Evolutionary conservation across 2,797 vertebrate genomes (phyloP).

Genomic region (Hydrophis major): DNA sequence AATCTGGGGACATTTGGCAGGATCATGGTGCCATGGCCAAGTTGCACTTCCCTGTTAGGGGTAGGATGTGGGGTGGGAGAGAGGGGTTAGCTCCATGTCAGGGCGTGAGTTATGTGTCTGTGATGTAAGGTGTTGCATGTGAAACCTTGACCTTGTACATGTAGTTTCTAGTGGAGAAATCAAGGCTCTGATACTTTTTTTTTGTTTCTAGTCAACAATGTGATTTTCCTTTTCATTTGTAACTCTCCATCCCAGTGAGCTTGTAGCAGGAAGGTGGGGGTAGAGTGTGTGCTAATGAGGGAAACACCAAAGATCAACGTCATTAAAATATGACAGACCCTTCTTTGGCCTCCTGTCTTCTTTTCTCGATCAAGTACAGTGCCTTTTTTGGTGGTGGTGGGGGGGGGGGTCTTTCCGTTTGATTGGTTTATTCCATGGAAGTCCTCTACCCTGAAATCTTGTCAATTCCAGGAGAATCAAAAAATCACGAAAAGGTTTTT

Average conservation of each 20-base stretch:
- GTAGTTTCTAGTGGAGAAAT: conserved; percentile 81
- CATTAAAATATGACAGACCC: conserved; percentile 79
- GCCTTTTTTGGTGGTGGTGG: neutral
- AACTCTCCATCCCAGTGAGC: conserved; percentile 75
- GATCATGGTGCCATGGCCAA: conserved; percentile 59
- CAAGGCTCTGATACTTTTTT: conserved; percentile 74
- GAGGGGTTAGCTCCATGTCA: conserved; percentile 64
- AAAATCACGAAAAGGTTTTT: neutral
- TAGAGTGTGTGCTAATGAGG: conserved; percentile 74
- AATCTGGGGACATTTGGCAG: conserved; percentile 49
- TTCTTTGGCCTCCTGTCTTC: conserved; percentile 63
- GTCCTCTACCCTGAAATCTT: neutral
- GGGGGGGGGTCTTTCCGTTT: neutral
- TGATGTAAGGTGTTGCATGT: conserved; percentile 82
- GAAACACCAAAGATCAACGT: conserved; percentile 81
- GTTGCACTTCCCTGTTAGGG: conserved; percentile 50
- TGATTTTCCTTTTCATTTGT: conserved; percentile 81
- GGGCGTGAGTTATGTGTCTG: conserved; percentile 75
- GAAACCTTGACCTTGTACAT: conserved; percentile 79
- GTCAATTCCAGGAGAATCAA: neutral
- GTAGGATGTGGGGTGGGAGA: conserved; percentile 28
- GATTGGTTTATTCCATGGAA: neutral
- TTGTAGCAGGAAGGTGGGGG: conserved; percentile 72
- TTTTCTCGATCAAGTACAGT: conserved; percentile 9
- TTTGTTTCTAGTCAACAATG: conserved; percentile 79